Conservation (phyloP, 1,140 invertebrate species). For the Drosophila lowei region DNA sequence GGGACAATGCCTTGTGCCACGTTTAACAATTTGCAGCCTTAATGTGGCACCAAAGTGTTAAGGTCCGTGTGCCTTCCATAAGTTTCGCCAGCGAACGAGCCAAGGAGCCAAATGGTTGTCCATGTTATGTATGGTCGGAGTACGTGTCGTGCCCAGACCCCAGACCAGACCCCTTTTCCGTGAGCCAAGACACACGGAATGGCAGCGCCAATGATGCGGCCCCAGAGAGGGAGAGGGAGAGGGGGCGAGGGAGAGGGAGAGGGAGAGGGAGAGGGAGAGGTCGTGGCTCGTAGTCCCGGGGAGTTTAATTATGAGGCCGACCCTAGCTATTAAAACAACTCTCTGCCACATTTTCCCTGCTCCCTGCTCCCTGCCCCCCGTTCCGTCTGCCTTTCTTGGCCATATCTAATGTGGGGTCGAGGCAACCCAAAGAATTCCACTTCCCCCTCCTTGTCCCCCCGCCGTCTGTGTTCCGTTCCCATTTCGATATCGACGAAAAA, state of each 20-base stretch:
- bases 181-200: conserved; percentile 3
- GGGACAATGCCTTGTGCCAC: conserved; percentile 30
- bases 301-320: conserved; percentile 72
- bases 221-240: not conserved
- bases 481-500: conserved; percentile 76
- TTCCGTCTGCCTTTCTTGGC: conserved; percentile 5
- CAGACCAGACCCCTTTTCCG: conserved; percentile 30
- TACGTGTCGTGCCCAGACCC: conserved; percentile 50
- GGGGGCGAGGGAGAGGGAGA: not conserved
- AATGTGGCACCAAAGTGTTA: conserved; percentile 79
- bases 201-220: not conserved
- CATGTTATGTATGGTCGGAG: conserved; percentile 65
- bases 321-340: conserved; percentile 75
- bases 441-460: conserved; percentile 1
- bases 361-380: too few species aligned
- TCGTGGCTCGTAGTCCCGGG: not conserved
- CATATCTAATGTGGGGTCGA: conserved; percentile 59
- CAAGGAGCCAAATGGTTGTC: conserved; percentile 48
- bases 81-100: conserved; percentile 27
- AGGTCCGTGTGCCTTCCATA: conserved; percentile 70
- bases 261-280: not conserved
- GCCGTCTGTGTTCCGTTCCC: not conserved
- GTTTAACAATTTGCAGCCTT: conserved; percentile 77
- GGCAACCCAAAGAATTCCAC: not conserved
- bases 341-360: not conserved